Base-by-base conservation (phyloP, 2,113 vertebrate species). In the Callopanchax toddi region DNA sequence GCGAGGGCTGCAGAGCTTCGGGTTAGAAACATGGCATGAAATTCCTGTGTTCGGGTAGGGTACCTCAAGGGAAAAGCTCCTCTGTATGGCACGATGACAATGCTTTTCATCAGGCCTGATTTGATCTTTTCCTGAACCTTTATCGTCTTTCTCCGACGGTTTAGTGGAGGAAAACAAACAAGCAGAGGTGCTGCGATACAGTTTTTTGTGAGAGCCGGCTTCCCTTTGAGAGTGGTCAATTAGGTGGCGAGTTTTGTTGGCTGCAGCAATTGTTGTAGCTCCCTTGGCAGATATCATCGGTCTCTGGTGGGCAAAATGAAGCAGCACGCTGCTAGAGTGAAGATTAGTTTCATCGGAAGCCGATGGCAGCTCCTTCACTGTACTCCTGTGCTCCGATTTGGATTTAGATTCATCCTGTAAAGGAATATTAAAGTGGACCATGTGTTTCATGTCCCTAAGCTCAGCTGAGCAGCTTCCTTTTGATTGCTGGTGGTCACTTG, bases 31-130 rank as follows among this genome's bases (percentile, higher is more conserved):
- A 42, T 93, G 91, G 84, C 93, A 95, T 77, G 94, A 93, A 91
- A 93, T 89, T 71, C 86, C 92, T 15, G 87, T 84, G 85, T 91
- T 94, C 13, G 86, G 83, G 11, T 63, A 89, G 6, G 94, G 93
- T 60, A 95, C 93, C 86, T 96, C 96, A 68, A 97, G 63, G 0
- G 97, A 99, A 85, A 97, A 83, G 67, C 96, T 99, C 88, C 96
- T 95, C 76, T 96, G 96, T 59, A 98, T 91, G 60, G 90, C 26
- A 5, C 84, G 91, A 37, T 89, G 92, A 26, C 62, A 82, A 75
- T 81, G 87, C 67, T 78, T 89, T 58, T 82, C 84, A 62, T 89
- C 89, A 34, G 66, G 56, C 59, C 51, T 78, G 3, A 89, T 86
- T 80, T 87, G 90, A 65, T 71, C 88, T 49, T 84, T 81, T 22